phyloP scores from a whole-genome alignment of 1,140 invertebrate species.

The Piezodorus guildinii region DNA sequence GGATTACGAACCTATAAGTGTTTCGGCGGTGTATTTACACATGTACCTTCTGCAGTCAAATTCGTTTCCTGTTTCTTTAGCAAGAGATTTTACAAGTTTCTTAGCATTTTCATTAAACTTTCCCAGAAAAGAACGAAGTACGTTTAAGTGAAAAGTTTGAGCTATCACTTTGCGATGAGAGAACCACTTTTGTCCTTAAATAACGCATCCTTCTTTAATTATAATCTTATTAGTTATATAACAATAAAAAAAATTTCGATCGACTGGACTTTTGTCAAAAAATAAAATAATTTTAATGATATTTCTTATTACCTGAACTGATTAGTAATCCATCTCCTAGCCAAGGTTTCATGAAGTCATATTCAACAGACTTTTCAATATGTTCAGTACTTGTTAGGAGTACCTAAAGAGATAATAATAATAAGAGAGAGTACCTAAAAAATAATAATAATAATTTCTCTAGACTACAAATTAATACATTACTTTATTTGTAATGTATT shows the following conservation, averaged over 20 bases:
- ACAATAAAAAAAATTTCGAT: too few species aligned
- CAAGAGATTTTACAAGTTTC: constrained; percentile 54
- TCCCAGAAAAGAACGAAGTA: constrained; percentile 76
- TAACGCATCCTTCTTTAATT: not conserved
- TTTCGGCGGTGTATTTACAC: constrained; percentile 73
- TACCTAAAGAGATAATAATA: constrained; percentile 29
- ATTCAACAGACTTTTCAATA: constrained; percentile 48
- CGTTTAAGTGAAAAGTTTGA: constrained; percentile 84
- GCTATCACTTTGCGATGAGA: constrained; percentile 78
- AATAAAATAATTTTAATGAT: too few species aligned
- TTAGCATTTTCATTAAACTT: constrained; percentile 75
- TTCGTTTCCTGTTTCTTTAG: constrained; percentile 46
- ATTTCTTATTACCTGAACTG: constrained; percentile 33
- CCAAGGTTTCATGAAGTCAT: constrained; percentile 48
- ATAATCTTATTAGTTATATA: too few species aligned
- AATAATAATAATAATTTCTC: not conserved
- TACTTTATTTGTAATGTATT: too few species aligned
- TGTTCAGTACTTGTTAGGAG: constrained; percentile 36
- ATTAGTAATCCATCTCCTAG: constrained; percentile 45
- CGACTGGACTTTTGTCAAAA: too few species aligned
- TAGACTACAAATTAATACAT: too few species aligned
- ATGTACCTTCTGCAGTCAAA: constrained; percentile 77
- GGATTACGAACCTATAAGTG: constrained; percentile 68
- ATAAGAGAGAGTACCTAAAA: too few species aligned
- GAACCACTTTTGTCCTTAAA: constrained; percentile 64